Evolutionary conservation across 2,113 vertebrate genomes (phyloP), one percentile per base, ranked within the genome.

Genomic region (Amia ocellicauda): DNA sequence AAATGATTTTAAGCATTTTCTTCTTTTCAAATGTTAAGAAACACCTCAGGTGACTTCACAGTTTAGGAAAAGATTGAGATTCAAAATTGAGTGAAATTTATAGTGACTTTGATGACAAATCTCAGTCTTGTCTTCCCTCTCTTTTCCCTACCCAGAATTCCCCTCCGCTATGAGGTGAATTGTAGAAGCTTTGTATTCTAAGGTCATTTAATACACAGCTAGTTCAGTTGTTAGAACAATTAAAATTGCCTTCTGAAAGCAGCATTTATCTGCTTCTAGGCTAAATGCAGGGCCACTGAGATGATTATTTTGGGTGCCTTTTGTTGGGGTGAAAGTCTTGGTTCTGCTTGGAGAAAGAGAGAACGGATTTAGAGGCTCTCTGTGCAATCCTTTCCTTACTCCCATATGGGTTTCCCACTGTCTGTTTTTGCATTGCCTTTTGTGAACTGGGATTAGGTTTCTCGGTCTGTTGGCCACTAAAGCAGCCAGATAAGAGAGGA

Each of bases 371-470:
- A 29, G 51, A 36, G n/a, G 23, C 13, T 31, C 23, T 41, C 60
- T 28, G 64, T 66, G 42, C 29, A 60, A 67, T 31, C 51, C 20
- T 2, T 2, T 19, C 19, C 24, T 58, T 22, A 36, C 19, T 26
- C 66, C 51, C 17, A 54, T 57, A 60, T 60, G 64, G 68, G 49
- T 64, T 65, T 63, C 62, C 50, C 59, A 56, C 42, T 28, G n/a
- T 14, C 28, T 19, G 27, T 19, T 5, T 41, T 29, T 7, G 23
- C 10, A 19, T 53, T 22, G 28, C 58, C 17, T 64, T 60, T 20
- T 50, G n/a, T 61, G 11, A 49, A 20, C 19, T 43, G 40, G 8
- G 61, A 36, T 62, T 31, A 3, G 62, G 62, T 62, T 62, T 51
- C 60, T 24, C n/a, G 19, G 26, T 51, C 45, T 16, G 47, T 47